These are phyloP conservation scores for Panthera tigris DNA, from an alignment of 2,113 vertebrate genomes.

Conservation along the genomic window DNA sequence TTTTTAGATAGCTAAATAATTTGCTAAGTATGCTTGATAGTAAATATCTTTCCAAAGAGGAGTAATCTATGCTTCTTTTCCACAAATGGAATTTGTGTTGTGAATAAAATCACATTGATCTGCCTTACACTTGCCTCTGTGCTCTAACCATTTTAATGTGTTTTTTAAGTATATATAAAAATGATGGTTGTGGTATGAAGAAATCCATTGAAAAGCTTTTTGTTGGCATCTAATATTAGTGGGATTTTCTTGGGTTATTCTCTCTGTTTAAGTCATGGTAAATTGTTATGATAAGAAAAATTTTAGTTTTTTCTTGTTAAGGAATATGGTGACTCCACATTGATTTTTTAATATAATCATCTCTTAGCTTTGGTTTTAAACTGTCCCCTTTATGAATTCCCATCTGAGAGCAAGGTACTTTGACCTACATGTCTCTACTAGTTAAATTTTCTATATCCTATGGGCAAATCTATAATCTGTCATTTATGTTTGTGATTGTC, in stretches of 20 bases:
- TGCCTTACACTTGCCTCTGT: conserved; percentile 85
- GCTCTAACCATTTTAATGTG: conserved; percentile 84
- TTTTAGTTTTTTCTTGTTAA: conserved; percentile 78
- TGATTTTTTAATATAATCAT: conserved; percentile 62
- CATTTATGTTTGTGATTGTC: conserved; percentile 80
- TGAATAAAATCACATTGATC: conserved; percentile 85
- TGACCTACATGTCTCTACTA: conserved; percentile 71
- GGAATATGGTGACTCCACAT: conserved; percentile 71
- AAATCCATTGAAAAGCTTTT: conserved; percentile 82
- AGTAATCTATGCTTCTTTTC: conserved; percentile 86
- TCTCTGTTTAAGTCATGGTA: conserved; percentile 72
- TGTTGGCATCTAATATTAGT: conserved; percentile 79
- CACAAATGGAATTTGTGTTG: conserved; percentile 85
- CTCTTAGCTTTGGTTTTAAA: conserved; percentile 77
- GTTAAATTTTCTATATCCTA: conserved; percentile 77
- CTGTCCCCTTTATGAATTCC: conserved; percentile 76
- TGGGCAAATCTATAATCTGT: conserved; percentile 62
- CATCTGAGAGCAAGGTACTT: conserved; percentile 73
- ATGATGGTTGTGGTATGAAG: conserved; percentile 74
- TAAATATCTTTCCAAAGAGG: conserved; percentile 86
- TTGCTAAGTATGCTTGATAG: conserved; percentile 78
- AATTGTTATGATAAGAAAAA: conserved; percentile 75
- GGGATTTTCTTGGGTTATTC: conserved; percentile 72
- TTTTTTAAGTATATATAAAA: conserved; percentile 80
- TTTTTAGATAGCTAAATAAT: conserved; percentile 77